phyloP scores from a whole-genome alignment of 2,797 vertebrate species.

The Poecilia gillii region DNA sequence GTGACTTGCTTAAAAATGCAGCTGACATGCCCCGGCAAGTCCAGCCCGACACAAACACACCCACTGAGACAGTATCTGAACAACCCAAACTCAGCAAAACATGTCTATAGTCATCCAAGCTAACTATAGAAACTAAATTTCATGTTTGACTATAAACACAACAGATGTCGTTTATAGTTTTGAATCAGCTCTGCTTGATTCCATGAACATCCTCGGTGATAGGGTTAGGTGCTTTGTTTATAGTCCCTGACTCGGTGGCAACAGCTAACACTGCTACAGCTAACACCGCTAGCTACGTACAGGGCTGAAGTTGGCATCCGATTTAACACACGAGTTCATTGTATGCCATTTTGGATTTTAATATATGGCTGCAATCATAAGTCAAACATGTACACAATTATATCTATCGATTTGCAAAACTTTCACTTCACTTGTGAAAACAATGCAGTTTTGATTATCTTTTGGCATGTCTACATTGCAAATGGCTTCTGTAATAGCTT shows the following conservation, averaged over 20 bases:
- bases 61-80: background rate
- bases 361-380: background rate
- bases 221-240: background rate
- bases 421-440: background rate
- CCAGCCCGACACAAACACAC: background rate
- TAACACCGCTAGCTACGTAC: background rate
- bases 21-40: constrained; percentile 54
- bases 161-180: background rate
- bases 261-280: background rate
- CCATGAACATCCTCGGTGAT: background rate
- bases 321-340: background rate
- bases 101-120: background rate
- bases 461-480: background rate
- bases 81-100: background rate
- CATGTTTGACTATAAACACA: background rate
- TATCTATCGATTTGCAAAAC: background rate
- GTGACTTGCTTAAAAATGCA: constrained; percentile 15
- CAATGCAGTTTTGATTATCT: background rate
- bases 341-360: background rate
- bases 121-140: background rate
- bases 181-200: background rate
- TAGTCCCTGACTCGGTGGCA: background rate
- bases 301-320: background rate
- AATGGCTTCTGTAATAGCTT: background rate
- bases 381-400: background rate